Conservation (phyloP, 2,888 invertebrate genomes). For the Cetonia aurata region DNA sequence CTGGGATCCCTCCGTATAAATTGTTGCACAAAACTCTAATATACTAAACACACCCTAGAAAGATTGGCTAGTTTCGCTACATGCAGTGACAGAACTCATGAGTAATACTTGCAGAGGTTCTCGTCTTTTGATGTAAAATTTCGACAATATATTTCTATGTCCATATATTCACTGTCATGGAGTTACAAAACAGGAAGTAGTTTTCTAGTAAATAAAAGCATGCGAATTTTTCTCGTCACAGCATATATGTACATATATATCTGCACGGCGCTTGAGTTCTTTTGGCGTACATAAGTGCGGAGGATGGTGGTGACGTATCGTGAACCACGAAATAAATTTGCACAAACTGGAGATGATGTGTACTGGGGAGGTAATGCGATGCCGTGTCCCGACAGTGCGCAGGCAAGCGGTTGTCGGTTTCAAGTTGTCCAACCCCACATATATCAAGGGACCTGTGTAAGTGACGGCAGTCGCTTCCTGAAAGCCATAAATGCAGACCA, state of each 20-base stretch:
- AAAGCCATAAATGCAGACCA: conserved; percentile 48
- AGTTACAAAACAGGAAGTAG: too few species aligned
- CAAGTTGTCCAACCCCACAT: conserved; percentile 49
- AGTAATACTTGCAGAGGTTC: too few species aligned
- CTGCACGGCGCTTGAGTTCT: conserved; percentile 19
- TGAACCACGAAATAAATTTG: conserved; percentile 42
- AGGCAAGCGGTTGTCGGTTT: conserved; percentile 40
- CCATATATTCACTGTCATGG: too few species aligned
- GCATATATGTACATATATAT: background rate
- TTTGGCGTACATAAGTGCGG: conserved; percentile 23
- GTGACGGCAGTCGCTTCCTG: conserved; percentile 50
- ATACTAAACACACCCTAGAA: too few species aligned
- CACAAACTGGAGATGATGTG: conserved; percentile 44
- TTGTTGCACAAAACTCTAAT: too few species aligned
- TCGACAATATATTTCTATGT: too few species aligned
- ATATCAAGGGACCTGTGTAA: conserved; percentile 51
- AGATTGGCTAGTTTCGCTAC: too few species aligned
- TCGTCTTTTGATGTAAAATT: too few species aligned
- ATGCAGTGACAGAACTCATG: too few species aligned
- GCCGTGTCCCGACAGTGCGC: conserved; percentile 34
- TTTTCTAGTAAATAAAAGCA: too few species aligned
- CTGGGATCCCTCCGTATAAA: too few species aligned
- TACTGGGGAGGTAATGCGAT: conserved; percentile 38
- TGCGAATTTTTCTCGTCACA: too few species aligned
- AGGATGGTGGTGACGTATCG: conserved; percentile 40